A percentile compares a stretch with the other conserved stretches of the same genome.
Evolutionary conservation across 2,797 vertebrate species (phyloP).

Genomic region (Podarcis siculus): DNA sequence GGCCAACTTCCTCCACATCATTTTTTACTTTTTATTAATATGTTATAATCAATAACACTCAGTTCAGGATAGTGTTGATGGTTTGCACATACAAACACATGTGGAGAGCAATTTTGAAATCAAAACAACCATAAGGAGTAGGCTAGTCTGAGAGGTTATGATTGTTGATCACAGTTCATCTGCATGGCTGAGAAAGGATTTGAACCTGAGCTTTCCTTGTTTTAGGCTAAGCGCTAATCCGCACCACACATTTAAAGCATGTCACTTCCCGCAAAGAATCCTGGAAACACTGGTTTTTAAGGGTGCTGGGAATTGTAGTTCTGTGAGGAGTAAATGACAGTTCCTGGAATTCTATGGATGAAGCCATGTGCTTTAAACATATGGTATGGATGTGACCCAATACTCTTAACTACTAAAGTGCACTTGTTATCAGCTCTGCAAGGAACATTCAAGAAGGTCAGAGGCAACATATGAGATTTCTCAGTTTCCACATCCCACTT

Average conservation of each 20-base stretch:
- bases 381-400: too few relatives aligned
- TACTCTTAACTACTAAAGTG: too few relatives aligned
- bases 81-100: not conserved
- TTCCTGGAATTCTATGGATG: too few relatives aligned
- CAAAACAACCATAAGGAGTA: not conserved
- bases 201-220: not conserved
- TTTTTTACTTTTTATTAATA: not conserved
- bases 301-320: too few relatives aligned
- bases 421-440: not conserved
- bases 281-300: too few relatives aligned
- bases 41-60: not conserved
- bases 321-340: too few relatives aligned
- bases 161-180: not conserved
- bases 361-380: too few relatives aligned
- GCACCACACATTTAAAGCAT: too few relatives aligned
- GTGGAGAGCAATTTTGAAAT: too few relatives aligned
- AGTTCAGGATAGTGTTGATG: not conserved
- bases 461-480: not conserved
- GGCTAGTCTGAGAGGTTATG: not conserved
- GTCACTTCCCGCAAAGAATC: too few relatives aligned
- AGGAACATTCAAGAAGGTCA: not conserved
- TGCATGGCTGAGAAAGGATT: not conserved
- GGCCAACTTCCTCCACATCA: not conserved
- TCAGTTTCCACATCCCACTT: not conserved
- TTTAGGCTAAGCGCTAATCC: too few relatives aligned